Evolutionary conservation across 2,888 invertebrate genomes (phyloP), one percentile per base, ranked within the genome.

Genomic region (Callyntrura guangdongensis): DNA sequence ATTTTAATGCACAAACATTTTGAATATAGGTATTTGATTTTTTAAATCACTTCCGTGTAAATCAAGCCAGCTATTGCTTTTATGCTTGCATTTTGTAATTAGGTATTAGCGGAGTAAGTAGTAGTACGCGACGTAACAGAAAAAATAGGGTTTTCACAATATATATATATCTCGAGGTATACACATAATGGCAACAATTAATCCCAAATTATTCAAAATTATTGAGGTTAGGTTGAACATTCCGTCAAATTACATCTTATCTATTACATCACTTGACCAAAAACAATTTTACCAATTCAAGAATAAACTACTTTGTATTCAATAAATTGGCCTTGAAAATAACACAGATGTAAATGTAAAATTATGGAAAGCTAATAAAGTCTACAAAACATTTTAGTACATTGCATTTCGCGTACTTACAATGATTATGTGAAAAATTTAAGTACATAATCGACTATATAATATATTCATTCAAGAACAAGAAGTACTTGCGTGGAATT

Each of bases 371-470:
- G 20, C 22, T 4, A 77, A n/a, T n/a, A 77, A 53, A 49, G 45
- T 36, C 17, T 72, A 14, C 17, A 72, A 36, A 47, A 45, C 4
- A 72, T 47, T 2, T 47, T 45, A 3, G 17, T 17, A 8, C 36
- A 4, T 17, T 64, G 20, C 22, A 1, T 25, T 53, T 22, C 22
- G 49, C 11, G 49, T 25, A 72, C 36, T 36, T 36, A 77, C n/a
- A 77, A 56, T 27, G 0, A 0, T 56, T 5, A 36, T 79, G 27
- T 56, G 17, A 79, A 79, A 56, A n/a, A 0, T n/a, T 79, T 79
- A 79, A 79, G 79, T 79, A 79, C 79, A 79, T 27, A 59, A 59
- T 56, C n/a, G 79, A 79, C 79, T 79, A 59, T 59, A 14, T 17
- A 12, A 6, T 49, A n/a, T n/a, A n/a, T n/a, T n/a, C n/a, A n/a